Evolutionary conservation across 1,140 invertebrate species (phyloP), one percentile per base, ranked within the genome.

Genomic region (Cataglyphis hispanica): DNA sequence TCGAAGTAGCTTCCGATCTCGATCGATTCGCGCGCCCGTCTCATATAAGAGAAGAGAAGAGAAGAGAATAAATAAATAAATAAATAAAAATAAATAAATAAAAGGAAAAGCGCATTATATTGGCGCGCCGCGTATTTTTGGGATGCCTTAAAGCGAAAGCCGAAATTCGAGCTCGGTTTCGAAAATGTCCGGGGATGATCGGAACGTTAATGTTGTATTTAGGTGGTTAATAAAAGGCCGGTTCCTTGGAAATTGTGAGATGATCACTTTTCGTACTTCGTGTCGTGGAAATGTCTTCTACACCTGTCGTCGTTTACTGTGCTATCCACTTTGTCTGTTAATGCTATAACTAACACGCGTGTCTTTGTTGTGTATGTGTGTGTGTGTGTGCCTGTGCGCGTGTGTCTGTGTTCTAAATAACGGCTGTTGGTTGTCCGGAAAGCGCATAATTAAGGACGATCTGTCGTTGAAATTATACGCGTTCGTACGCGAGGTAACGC

Each of bases 301-400:
- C 31, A 66, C 40, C 64, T 88, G 22, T 88, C 53, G 63, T 83
- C 87, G 78, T 88, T 88, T 86, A 84, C 87, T 87, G 80, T 87
- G 87, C 81, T 88, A 61, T 88, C 70, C 80, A 78, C 81, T 87
- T 88, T 56, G 81, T 88, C 66, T 85, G 72, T 84, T 84, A 67
- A 53, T 46, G 85, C 50, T 60, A 19, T 81, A n/a, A n/a, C n/a
- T n/a, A n/a, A 81, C 67, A 83, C 67, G 78, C 78, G 67, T 74
- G 67, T 83, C 53, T 61, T 22, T 40, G 66, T 46, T 74, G 53
- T 16, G 37, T 34, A 50, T 25, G 53, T 37, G 66, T 19, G 66
- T 60, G 27, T 74, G 25, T 40, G 37, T 22, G 64, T 22, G 64
- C 25, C 19, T 43, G 77, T n/a, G 37, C 31, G 50, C 31, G 37